Percentiles rank a stretch among this genome's conserved stretches.
These are phyloP conservation scores for Phenganax stokvisi DNA, from an alignment of 92 coral and sea anemone species.

Conservation along the genomic window DNA sequence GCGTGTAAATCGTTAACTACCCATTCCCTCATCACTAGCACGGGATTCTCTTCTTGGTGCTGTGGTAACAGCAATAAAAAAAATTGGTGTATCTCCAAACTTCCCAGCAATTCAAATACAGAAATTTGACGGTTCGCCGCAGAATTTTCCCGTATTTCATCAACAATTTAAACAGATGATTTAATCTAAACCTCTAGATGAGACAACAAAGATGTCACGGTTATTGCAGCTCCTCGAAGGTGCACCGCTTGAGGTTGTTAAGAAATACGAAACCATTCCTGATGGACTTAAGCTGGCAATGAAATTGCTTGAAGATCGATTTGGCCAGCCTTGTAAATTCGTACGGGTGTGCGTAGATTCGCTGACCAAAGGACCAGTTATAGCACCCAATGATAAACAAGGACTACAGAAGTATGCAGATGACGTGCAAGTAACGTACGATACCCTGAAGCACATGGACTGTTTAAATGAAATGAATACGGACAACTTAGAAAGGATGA, in stretches of 20 bases:
- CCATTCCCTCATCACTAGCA: neutral
- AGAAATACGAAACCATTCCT: slow-evolving; percentile 52
- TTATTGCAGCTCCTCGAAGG: slow-evolving; percentile 62
- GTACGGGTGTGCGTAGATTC: slow-evolving; percentile 54
- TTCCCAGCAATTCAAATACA: slow-evolving; percentile 45
- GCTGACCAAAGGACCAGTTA: slow-evolving; percentile 49
- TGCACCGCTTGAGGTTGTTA: slow-evolving; percentile 49
- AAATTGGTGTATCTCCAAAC: slow-evolving; percentile 47
- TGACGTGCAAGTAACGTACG: slow-evolving; percentile 50
- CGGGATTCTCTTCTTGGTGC: slow-evolving; percentile 12
- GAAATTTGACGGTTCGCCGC: slow-evolving; percentile 59
- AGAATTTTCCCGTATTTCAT: slow-evolving; percentile 47
- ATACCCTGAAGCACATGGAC: slow-evolving; percentile 49
- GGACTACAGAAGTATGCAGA: slow-evolving; percentile 49
- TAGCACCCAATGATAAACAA: slow-evolving; percentile 41
- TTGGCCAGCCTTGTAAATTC: slow-evolving; percentile 48
- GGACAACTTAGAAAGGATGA: slow-evolving; percentile 50
- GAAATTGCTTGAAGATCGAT: slow-evolving; percentile 49
- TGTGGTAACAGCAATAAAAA: slow-evolving; percentile 42
- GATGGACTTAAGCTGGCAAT: slow-evolving; percentile 52
- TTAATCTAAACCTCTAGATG: slow-evolving; percentile 53
- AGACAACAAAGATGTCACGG: slow-evolving; percentile 55
- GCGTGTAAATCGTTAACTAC: neutral
- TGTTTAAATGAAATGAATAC: slow-evolving; percentile 53
- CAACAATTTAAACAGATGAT: slow-evolving; percentile 50